Conservation (phyloP, 1,140 invertebrate species). For the Drosophila biarmipes region DNA sequence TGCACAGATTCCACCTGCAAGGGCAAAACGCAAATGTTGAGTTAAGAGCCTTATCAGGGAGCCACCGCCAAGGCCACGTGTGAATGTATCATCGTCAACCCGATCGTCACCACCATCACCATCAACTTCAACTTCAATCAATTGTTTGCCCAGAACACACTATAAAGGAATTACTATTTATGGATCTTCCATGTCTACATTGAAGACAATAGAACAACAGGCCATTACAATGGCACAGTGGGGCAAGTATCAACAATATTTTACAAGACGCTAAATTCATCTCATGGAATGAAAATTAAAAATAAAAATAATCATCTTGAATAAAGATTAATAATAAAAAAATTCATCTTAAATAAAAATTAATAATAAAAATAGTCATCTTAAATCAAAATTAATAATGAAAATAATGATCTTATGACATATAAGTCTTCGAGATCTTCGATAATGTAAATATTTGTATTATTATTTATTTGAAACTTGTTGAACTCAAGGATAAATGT, state of each 20-base stretch:
- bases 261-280: too few relatives aligned
- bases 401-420: too few relatives aligned
- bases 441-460: too few relatives aligned
- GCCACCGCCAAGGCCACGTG: constrained; percentile 6
- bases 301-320: too few relatives aligned
- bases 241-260: background rate
- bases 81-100: background rate
- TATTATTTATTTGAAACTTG: too few relatives aligned
- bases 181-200: constrained; percentile 23
- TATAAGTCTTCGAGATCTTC: too few relatives aligned
- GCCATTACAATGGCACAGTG: constrained; percentile 11
- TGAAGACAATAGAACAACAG: constrained; percentile 14
- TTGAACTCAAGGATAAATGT: too few relatives aligned
- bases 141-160: constrained; percentile 42
- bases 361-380: too few relatives aligned
- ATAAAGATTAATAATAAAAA: too few relatives aligned
- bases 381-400: too few relatives aligned
- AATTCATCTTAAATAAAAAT: too few relatives aligned
- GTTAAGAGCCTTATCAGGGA: background rate
- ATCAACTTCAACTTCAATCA: constrained; percentile 20
- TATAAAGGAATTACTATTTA: constrained; percentile 47
- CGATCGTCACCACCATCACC: constrained; percentile 4
- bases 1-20: constrained; percentile 96
- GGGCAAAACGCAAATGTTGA: background rate
- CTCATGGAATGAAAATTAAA: too few relatives aligned